Percentiles rank a stretch among this genome's conserved stretches.
Evolutionary conservation across 2,888 invertebrate genomes (phyloP).

Genomic region (Xanthia icteritia): DNA sequence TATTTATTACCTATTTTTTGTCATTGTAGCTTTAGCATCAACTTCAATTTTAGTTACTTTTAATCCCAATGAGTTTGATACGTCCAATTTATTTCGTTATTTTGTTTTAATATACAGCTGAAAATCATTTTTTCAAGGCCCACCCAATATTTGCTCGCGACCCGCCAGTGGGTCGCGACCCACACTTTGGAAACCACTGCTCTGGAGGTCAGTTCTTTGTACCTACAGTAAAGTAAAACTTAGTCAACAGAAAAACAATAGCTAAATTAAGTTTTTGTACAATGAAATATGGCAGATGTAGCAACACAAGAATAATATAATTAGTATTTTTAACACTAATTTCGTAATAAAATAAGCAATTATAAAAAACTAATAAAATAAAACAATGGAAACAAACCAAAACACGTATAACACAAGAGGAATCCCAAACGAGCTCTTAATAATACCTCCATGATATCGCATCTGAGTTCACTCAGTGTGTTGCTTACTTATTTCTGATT

Average conservation of each 20-base stretch:
- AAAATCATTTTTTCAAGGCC: too few relatives aligned
- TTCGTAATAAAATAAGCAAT: neutral
- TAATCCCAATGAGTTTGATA: too few relatives aligned
- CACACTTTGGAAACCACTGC: too few relatives aligned
- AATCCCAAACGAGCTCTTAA: conserved; percentile 89
- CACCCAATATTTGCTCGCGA: too few relatives aligned
- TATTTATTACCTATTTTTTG: too few relatives aligned
- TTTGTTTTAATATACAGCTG: too few relatives aligned
- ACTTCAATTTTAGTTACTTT: too few relatives aligned
- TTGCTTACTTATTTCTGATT: conserved; percentile 78
- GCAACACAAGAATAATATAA: neutral
- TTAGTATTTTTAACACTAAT: neutral
- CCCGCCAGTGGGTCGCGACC: too few relatives aligned
- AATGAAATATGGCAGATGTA: neutral
- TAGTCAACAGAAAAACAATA: neutral
- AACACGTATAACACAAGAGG: conserved; percentile 81
- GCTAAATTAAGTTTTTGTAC: neutral
- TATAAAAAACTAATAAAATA: conserved; percentile 3
- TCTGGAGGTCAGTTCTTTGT: too few relatives aligned
- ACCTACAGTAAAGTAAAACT: too few relatives aligned
- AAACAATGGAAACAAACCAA: conserved; percentile 70
- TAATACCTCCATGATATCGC: conserved; percentile 86
- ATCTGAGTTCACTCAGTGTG: conserved; percentile 78
- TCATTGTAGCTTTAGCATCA: too few relatives aligned
- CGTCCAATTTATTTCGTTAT: too few relatives aligned